These are phyloP conservation scores for Brachyptera risi DNA, from an alignment of 2,888 invertebrate species.

Conservation along the genomic window DNA sequence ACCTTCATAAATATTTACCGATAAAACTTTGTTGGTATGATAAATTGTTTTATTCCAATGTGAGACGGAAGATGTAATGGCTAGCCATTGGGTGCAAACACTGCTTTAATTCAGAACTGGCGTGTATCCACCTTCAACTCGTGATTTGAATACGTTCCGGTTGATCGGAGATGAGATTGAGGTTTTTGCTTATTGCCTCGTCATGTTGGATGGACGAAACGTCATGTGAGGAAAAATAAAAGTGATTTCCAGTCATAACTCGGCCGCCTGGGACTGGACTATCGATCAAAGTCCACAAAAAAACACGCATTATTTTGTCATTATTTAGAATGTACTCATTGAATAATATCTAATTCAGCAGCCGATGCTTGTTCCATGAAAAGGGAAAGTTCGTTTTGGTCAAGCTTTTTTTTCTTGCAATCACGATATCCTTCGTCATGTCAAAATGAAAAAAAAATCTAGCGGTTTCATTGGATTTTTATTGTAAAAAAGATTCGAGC, in stretches of 20 bases:
- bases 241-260: conserved; percentile 1
- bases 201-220: conserved; percentile 14
- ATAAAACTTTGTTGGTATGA: no score
- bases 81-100: no score
- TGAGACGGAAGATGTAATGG: no score
- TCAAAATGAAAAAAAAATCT: not conserved
- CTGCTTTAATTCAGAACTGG: no score
- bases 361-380: no score
- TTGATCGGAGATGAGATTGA: conserved; percentile 20
- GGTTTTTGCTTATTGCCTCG: conserved; percentile 1
- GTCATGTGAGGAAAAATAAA: conserved; percentile 11
- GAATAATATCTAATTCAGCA: not conserved
- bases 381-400: not conserved
- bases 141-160: conserved; percentile 16
- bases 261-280: not conserved
- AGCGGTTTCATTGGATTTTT: not conserved
- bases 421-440: not conserved
- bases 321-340: conserved; percentile 8
- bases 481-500: not conserved
- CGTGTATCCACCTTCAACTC: no score
- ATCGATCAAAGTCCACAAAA: not conserved
- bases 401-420: not conserved
- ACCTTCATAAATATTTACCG: no score
- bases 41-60: no score
- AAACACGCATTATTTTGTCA: not conserved